Evolutionary conservation across 2,888 invertebrate genomes (phyloP).

Genomic region (Cephus spinipes): DNA sequence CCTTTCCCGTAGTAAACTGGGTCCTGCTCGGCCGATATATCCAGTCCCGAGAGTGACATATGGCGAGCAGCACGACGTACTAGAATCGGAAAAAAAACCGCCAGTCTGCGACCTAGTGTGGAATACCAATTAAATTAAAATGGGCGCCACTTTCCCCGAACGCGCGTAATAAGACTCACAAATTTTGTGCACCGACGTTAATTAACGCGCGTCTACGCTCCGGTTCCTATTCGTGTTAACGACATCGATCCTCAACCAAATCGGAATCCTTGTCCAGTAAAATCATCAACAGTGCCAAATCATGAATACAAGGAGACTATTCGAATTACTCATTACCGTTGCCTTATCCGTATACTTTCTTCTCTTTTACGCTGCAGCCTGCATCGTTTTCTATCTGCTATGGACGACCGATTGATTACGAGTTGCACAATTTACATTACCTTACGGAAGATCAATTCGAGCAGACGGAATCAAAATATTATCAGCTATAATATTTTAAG

Average conservation of each 20-base stretch:
- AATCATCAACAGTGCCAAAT: not conserved
- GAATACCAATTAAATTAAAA: not conserved
- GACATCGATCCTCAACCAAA: constrained; percentile 1
- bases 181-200: not conserved
- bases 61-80: not conserved
- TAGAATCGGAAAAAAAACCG: not conserved
- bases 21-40: not conserved
- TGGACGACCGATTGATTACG: constrained; percentile 36
- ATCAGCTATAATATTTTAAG: not conserved
- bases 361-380: constrained; percentile 51
- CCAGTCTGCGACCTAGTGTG: not conserved
- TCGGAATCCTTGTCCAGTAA: not conserved
- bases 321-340: constrained; percentile 54
- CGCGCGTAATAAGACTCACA: not conserved
- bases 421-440: not conserved
- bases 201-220: constrained; percentile 8
- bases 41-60: constrained; percentile 2
- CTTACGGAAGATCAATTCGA: not conserved
- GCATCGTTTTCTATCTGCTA: constrained; percentile 49
- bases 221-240: constrained; percentile 22
- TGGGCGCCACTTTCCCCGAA: not conserved
- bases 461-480: not conserved
- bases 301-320: constrained; percentile 47
- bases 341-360: constrained; percentile 58
- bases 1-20: constrained; percentile 24